Evolutionary conservation across 2,797 vertebrate genomes (phyloP), one percentile per base, ranked within the genome.

Genomic region (Pseudomugil gertrudae): DNA sequence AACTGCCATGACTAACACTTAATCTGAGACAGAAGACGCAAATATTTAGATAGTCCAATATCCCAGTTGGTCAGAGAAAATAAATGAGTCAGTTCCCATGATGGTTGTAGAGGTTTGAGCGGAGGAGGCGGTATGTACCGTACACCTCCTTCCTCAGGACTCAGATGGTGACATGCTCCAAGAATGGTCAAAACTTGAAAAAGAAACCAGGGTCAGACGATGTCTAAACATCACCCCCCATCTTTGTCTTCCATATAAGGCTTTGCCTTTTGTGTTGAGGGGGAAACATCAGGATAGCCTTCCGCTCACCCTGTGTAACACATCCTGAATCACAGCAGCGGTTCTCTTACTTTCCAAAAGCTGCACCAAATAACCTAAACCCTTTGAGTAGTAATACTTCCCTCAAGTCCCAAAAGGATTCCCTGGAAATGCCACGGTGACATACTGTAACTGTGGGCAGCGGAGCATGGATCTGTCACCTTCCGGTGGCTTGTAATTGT

Each of bases 371-470:
- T 61, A 59, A 66, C 69, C 57, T 43, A 66, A 76, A 66, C 19
- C 62, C 62, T 45, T 76, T 43, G 62, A 66, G 61, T 69, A 75
- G 78, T 72, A 58, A 53, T 74, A 33, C 62, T 78, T 77, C 73
- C 70, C 74, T 71, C 57, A 57, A 48, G 59, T 72, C 84, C 89
- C 89, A 70, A 51, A 54, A 84, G 87, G 89, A 92, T 90, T 91
- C 87, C 72, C 84, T 93, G 92, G 88, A 93, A 93, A 92, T 91
- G 74, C 91, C 90, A 87, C 70, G 74, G 84, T 58, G 24, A 80
- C 79, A 75, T 30, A 56, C 60, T 77, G 85, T 79, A 78, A 76
- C 84, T 35, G 63, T 24, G 75, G 81, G 87, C 76, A 88, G 83
- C 85, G 55, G 81, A 89, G 84, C 70, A 21, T 74, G 67, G 83